Evolutionary conservation across 1,140 invertebrate genomes (phyloP).

Genomic region (Lethrus apterus): DNA sequence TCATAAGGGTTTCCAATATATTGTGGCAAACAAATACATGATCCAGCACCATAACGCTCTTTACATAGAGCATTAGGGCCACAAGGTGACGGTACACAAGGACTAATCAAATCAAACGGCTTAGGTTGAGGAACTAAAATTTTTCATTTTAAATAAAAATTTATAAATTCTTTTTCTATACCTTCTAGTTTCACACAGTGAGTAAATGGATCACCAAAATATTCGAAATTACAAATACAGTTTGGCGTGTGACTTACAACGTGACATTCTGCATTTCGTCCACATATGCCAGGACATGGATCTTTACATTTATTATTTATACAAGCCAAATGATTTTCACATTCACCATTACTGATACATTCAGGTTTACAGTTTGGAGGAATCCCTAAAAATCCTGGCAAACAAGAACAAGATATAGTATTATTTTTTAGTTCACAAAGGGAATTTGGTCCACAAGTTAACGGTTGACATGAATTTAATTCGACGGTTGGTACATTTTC

Average conservation of each 20-base stretch:
- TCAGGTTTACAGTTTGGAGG: conserved; percentile 69
- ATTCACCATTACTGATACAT: conserved; percentile 62
- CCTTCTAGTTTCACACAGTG: conserved; percentile 37
- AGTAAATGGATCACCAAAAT: conserved; percentile 52
- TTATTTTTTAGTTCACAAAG: conserved; percentile 45
- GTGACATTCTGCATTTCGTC: conserved; percentile 58
- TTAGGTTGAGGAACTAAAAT: conserved; percentile 35
- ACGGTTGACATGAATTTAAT: conserved; percentile 48
- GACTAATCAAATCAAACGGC: conserved; percentile 41
- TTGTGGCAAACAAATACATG: conserved; percentile 60
- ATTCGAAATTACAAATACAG: conserved; percentile 53
- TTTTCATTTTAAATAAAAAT: conserved; percentile 30
- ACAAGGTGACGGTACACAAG: conserved; percentile 58
- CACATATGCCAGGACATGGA: conserved; percentile 60
- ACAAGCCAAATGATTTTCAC: conserved; percentile 54
- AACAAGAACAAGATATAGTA: conserved; percentile 55
- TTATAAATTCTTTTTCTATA: not conserved
- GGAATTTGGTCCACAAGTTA: conserved; percentile 49
- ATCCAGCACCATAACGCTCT: conserved; percentile 52
- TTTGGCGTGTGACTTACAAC: conserved; percentile 60
- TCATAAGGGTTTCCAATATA: conserved; percentile 68
- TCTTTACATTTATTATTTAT: conserved; percentile 56
- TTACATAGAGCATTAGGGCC: conserved; percentile 60
- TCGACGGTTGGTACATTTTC: conserved; percentile 29
- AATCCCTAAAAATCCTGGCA: conserved; percentile 61